Base-by-base conservation (phyloP, 2,113 vertebrate genomes). In the Pseudopipra pipra region DNA sequence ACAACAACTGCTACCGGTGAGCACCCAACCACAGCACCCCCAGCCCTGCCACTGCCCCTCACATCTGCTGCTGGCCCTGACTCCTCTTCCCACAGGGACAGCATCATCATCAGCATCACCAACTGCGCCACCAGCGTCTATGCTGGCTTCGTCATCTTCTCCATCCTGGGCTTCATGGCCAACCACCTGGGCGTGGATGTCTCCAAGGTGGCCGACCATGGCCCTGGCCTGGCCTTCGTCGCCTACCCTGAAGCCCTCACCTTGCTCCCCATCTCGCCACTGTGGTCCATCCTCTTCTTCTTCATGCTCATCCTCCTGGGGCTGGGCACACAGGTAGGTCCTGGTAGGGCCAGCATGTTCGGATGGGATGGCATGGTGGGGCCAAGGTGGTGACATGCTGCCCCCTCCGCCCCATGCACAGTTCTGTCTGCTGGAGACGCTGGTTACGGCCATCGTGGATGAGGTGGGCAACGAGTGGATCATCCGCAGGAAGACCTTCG, bases 241-340 rank as follows among this genome's bases (percentile, higher is more conserved):
- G 99, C 99, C 31, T 99, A 99, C 95, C 99, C 99, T 1, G 99
- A 99, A 94, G 99, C 99, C 70, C 98, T 99, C 80, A 99, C 99
- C 0, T 98, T 99, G 89, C 98, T 99, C 66, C 99, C 99, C 30
- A 98, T 99, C 92, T 99, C 99, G 0, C 99, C 99, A 0, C 98
- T 99, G 44, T 99, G 99, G 99, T 99, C 99, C 10, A 91, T 99
- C 86, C 99, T 99, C 75, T 99, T 99, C 98, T 99, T 99, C 98
- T 99, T 99, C 97, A 99, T 99, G 99, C 99, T 99, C 44, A 99
- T 99, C 96, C 98, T 99, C 35, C 98, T 99, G 92, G 99, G 99
- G 8, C 98, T 99, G 77, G 99, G 99, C 68, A 99, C 99, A 37
- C 99, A 99, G 99, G 99, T 99, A 97, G 25, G 83, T 81, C 15